A percentile compares a stretch with the other conserved stretches of the same genome.
Evolutionary conservation across 2,797 vertebrate genomes (phyloP).

Genomic region (Myiotriccus ornatus): DNA sequence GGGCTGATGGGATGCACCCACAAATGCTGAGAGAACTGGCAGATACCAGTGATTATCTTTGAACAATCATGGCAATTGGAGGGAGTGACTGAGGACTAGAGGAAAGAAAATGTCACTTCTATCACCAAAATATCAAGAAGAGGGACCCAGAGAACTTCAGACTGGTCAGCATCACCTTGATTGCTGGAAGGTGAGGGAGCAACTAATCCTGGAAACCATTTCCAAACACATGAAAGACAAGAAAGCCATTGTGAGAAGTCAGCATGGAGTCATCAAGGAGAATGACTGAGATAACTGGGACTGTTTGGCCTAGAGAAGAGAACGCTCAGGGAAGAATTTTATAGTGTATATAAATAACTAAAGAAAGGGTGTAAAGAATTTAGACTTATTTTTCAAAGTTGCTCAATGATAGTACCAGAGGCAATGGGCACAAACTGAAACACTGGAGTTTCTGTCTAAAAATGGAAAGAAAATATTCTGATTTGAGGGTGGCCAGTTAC

Average conservation of each 20-base stretch:
- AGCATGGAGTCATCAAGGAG: neutral
- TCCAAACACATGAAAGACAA: neutral
- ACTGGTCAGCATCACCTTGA: neutral
- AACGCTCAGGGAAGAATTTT: neutral
- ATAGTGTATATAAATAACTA: fast-evolving
- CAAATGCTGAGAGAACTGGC: neutral
- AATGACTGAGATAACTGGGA: neutral
- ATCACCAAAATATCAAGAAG: neutral
- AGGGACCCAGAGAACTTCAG: neutral
- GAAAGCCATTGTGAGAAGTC: neutral
- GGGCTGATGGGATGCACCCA: neutral
- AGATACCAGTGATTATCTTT: neutral
- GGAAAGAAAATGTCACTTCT: neutral
- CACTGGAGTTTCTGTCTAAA: neutral
- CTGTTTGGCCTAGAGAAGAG: neutral
- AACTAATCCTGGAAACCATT: neutral
- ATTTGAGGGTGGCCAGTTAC: neutral
- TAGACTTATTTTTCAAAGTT: neutral
- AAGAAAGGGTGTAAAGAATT: neutral
- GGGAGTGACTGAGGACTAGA: neutral
- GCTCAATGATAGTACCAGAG: too few species aligned
- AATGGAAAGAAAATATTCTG: neutral
- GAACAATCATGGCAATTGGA: neutral
- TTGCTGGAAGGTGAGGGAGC: neutral
- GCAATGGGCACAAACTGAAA: neutral